A percentile compares a stretch with the other conserved stretches of the same genome.
phyloP scores from a whole-genome alignment of 2,113 vertebrate species.

The Isichthys henryi region DNA sequence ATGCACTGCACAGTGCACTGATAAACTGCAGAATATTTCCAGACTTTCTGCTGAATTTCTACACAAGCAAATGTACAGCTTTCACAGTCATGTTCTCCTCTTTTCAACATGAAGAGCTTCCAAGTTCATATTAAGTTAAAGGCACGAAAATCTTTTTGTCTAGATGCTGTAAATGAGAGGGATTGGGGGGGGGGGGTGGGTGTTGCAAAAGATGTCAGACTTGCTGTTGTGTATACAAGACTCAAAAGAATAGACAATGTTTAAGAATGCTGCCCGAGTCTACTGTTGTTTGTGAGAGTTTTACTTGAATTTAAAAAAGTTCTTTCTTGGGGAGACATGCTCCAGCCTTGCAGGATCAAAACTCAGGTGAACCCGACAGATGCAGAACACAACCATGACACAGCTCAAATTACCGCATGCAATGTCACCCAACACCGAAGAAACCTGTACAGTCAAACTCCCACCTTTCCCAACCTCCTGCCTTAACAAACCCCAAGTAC shows the following conservation, averaged over 20 bases:
- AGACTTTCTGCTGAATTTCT: background rate
- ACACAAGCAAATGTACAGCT: background rate
- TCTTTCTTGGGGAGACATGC: background rate
- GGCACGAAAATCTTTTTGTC: background rate
- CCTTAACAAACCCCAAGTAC: background rate
- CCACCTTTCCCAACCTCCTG: background rate
- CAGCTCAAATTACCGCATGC: background rate
- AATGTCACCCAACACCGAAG: background rate
- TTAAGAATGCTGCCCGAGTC: background rate
- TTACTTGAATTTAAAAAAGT: background rate
- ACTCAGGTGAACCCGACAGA: background rate
- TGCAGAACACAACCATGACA: background rate
- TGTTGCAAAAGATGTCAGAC: background rate
- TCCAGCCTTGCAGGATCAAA: background rate
- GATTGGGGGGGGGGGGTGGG: background rate
- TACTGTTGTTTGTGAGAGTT: background rate
- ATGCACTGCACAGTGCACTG: background rate
- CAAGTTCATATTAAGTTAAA: background rate
- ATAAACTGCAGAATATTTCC: background rate
- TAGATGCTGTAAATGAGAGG: background rate
- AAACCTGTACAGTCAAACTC: background rate
- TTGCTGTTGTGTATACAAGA: background rate
- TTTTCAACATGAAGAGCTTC: background rate
- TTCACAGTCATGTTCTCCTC: background rate
- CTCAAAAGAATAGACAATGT: background rate